phyloP scores from a whole-genome alignment of 2,113 vertebrate genomes.

The Pterocles burchelli region DNA sequence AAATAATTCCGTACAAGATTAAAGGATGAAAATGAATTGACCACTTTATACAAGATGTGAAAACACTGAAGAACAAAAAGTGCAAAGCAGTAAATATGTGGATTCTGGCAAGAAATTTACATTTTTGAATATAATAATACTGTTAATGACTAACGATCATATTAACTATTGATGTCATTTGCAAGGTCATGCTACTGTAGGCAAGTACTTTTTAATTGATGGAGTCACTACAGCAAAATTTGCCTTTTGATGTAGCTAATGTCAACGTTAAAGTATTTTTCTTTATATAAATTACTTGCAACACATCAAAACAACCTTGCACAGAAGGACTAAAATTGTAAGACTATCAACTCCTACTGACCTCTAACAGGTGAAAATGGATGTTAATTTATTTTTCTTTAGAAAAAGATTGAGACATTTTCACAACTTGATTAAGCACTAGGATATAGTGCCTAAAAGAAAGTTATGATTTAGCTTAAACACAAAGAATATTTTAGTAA shows the following conservation, averaged over 20 bases:
- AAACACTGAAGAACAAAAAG: constrained; percentile 63
- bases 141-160: constrained; percentile 75
- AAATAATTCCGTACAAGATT: constrained; percentile 15
- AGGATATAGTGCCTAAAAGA: not conserved
- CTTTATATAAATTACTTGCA: constrained; percentile 65
- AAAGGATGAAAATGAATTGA: constrained; percentile 53
- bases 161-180: constrained; percentile 69
- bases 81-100: constrained; percentile 56
- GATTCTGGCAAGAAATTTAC: constrained; percentile 78
- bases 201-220: constrained; percentile 68
- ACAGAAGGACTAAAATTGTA: not conserved
- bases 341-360: constrained; percentile 39
- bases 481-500: not conserved
- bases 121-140: constrained; percentile 75
- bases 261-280: constrained; percentile 71
- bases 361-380: constrained; percentile 69
- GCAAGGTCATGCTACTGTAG: constrained; percentile 69
- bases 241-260: constrained; percentile 68
- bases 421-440: constrained; percentile 11
- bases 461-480: not conserved
- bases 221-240: constrained; percentile 48
- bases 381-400: not conserved
- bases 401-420: not conserved
- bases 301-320: constrained; percentile 66
- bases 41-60: constrained; percentile 52